Base-by-base conservation (phyloP, 2,113 vertebrate genomes). In the Melanotaenia duboulayi region DNA sequence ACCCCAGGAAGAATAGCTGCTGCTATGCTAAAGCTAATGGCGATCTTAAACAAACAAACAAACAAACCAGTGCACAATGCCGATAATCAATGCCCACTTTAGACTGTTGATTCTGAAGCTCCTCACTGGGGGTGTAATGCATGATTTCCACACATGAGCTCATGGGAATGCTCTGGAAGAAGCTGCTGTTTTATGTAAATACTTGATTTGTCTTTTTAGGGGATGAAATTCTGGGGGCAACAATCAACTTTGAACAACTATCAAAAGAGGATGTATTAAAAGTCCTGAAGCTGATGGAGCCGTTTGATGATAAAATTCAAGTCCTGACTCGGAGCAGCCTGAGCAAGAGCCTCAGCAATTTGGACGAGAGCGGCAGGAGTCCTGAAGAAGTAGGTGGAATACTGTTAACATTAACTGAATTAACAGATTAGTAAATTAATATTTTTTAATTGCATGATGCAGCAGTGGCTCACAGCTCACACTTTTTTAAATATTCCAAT, bases 201-300 rank as follows among this genome's bases (percentile, higher is more conserved):
- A 40, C 3, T 5, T 64, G 0, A 22, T 75, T 70, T 71, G 12
- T 69, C 1, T 48, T 63, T 86, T 44, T 37, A 94, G 94, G 90
- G 55, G 90, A 94, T 85, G 91, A 91, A 82, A 13, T 90, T 60
- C 55, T 92, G 56, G 90, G 92, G 25, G 90, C 91, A 40, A 90
- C 88, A 12, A 92, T 92, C 35, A 75, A 90, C 64, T 92, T 92
- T 75, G 84, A 90, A 28, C 65, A 89, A 0, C 84, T 90, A 1
- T 92, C 90, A 23, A 94, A 92, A 73, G 85, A 91, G 5, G 89
- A 93, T 17, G 89, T 90, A 46, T 48, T 90, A 44, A 71, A 91
- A 7, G 83, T 94, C 13, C 63, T 92, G 44, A 92, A 88, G 67
- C 16, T 89, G 39, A 93, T 92, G 72, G 84, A 91, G 51, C 91